Conservation (phyloP, 2,797 vertebrate genomes). For the Poliocrania exsul region DNA sequence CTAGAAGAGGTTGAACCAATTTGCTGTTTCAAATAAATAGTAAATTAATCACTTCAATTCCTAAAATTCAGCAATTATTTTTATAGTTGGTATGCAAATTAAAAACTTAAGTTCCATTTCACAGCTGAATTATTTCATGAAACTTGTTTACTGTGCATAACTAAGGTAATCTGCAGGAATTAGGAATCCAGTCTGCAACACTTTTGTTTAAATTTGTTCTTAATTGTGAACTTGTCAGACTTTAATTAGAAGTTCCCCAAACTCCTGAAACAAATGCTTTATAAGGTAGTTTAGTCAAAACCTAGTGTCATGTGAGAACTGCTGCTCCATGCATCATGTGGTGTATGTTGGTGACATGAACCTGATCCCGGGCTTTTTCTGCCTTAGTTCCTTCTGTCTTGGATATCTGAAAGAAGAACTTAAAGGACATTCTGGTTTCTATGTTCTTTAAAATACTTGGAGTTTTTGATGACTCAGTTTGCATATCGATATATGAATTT, state of each 20-base stretch:
- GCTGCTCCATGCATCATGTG: neutral
- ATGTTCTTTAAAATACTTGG: neutral
- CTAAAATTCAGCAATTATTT: neutral
- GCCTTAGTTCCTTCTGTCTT: neutral
- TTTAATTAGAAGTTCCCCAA: neutral
- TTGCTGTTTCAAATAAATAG: neutral
- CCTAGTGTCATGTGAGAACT: neutral
- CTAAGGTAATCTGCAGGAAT: neutral
- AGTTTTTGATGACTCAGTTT: neutral
- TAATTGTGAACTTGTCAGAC: neutral
- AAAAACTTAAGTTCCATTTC: neutral
- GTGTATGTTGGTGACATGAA: neutral
- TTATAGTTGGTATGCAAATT: neutral
- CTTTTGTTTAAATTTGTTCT: conserved; percentile 2
- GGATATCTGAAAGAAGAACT: neutral
- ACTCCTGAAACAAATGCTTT: neutral
- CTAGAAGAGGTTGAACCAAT: neutral
- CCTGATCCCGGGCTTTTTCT: neutral
- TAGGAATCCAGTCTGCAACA: neutral
- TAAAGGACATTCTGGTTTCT: neutral
- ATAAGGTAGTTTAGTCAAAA: neutral
- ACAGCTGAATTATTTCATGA: neutral
- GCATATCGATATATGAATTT: neutral
- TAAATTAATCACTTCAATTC: neutral
- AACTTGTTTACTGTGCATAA: neutral